Conservation (phyloP, 2,888 invertebrate species). For the Trissolcus brochymenae region DNA sequence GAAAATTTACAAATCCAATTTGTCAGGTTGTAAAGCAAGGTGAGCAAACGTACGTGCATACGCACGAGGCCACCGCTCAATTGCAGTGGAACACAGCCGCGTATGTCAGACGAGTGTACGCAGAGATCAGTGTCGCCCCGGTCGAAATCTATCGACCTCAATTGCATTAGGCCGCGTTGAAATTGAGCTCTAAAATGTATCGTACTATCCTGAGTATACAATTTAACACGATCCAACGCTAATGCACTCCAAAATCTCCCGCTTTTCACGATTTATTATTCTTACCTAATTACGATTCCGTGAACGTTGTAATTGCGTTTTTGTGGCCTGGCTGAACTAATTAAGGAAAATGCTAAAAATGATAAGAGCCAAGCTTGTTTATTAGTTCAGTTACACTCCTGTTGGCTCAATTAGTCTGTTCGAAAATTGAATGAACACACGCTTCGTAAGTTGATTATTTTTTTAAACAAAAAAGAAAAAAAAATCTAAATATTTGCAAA, state of each 20-base stretch:
- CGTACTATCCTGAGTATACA: constrained; percentile 9
- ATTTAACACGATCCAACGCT: constrained; percentile 20
- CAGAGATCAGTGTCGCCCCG: constrained; percentile 46
- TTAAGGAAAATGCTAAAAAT: too few relatives aligned
- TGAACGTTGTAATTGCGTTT: too few relatives aligned
- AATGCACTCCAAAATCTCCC: constrained; percentile 22
- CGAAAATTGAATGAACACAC: too few relatives aligned
- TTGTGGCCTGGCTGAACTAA: too few relatives aligned
- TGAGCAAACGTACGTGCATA: constrained; percentile 48
- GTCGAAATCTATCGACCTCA: constrained; percentile 50
- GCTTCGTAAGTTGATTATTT: too few relatives aligned
- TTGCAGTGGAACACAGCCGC: constrained; percentile 56
- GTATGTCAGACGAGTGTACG: constrained; percentile 54
- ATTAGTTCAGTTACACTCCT: too few relatives aligned
- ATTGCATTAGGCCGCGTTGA: constrained; percentile 47
- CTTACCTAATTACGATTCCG: too few relatives aligned
- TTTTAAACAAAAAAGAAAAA: too few relatives aligned
- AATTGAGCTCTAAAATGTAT: constrained; percentile 46
- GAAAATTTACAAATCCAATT: constrained; percentile 60
- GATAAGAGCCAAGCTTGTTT: too few relatives aligned
- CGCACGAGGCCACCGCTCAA: constrained; percentile 38
- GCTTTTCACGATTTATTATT: not conserved
- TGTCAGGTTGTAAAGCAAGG: constrained; percentile 53
- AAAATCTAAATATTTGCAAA: too few relatives aligned
- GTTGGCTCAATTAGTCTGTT: too few relatives aligned